These are phyloP conservation scores for Drosophila paranaensis DNA, from an alignment of 2,888 invertebrate species.

Conservation along the genomic window DNA sequence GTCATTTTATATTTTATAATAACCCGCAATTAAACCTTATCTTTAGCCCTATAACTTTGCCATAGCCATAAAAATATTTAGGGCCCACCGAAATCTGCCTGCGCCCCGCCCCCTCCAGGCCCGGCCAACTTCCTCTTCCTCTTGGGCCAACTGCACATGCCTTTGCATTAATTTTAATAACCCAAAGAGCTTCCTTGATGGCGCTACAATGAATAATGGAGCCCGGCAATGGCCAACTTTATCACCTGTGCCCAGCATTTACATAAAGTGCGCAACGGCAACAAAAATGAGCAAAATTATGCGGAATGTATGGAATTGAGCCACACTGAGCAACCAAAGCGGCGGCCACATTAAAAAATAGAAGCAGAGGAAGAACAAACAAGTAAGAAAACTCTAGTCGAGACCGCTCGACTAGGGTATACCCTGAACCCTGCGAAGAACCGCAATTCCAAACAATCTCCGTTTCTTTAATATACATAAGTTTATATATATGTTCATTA, in stretches of 20 bases:
- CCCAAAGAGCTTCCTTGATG: conserved; percentile 43
- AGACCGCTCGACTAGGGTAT: too few relatives aligned
- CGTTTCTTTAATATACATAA: too few relatives aligned
- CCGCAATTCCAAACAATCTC: too few relatives aligned
- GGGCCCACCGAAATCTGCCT: not conserved
- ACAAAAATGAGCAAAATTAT: conserved; percentile 29
- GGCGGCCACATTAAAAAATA: conserved; percentile 41
- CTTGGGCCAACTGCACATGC: conserved; percentile 40
- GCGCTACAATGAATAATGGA: conserved; percentile 69
- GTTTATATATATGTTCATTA: too few relatives aligned
- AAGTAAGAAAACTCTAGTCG: too few relatives aligned
- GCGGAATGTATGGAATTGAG: conserved; percentile 57
- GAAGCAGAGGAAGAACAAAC: conserved; percentile 22
- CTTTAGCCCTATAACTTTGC: not conserved
- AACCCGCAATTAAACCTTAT: not conserved
- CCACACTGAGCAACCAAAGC: conserved; percentile 58
- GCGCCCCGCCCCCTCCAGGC: too few relatives aligned
- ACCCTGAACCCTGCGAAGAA: too few relatives aligned
- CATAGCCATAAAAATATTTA: not conserved
- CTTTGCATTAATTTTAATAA: conserved; percentile 69
- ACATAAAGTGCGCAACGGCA: conserved; percentile 55
- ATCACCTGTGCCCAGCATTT: conserved; percentile 71
- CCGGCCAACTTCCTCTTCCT: not conserved
- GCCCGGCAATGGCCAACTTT: conserved; percentile 53
- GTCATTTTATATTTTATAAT: not conserved